phyloP scores from a whole-genome alignment of 2,888 invertebrate genomes.

The Erebia aethiops region DNA sequence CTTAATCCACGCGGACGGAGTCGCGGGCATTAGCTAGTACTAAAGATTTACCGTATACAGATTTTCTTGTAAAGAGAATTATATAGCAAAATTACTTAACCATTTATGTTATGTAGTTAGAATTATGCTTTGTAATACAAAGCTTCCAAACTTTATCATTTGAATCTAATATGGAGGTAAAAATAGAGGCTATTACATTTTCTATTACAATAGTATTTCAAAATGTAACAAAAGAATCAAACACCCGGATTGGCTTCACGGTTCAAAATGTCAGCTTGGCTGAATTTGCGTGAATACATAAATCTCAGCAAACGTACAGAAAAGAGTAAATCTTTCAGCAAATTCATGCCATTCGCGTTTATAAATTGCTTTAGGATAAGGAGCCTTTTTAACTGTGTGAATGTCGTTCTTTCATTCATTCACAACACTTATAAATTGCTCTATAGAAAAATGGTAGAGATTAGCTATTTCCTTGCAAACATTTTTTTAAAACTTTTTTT shows the following conservation, averaged over 20 bases:
- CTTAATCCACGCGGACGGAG: too few species aligned
- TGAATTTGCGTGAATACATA: conserved; percentile 18
- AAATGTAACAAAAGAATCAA: conserved; percentile 14
- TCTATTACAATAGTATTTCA: neutral
- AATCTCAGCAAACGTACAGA: conserved; percentile 14
- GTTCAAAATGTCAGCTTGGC: neutral
- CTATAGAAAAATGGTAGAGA: neutral
- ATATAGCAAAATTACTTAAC: neutral
- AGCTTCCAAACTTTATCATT: too few species aligned
- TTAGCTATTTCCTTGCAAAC: neutral
- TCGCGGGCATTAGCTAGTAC: too few species aligned
- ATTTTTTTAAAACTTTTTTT: too few species aligned
- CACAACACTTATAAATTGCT: neutral
- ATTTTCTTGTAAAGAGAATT: too few species aligned
- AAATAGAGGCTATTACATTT: too few species aligned
- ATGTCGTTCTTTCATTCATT: neutral
- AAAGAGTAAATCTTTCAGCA: conserved; percentile 17
- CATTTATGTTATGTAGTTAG: too few species aligned
- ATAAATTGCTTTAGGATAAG: conserved; percentile 7
- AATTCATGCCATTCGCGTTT: conserved; percentile 8
- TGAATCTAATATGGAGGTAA: too few species aligned
- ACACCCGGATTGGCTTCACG: conserved; percentile 1
- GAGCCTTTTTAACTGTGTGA: neutral
- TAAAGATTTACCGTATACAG: too few species aligned
- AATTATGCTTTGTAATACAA: too few species aligned